phyloP scores from a whole-genome alignment of 2,113 vertebrate species.

The Hippoglossus stenolepis region DNA sequence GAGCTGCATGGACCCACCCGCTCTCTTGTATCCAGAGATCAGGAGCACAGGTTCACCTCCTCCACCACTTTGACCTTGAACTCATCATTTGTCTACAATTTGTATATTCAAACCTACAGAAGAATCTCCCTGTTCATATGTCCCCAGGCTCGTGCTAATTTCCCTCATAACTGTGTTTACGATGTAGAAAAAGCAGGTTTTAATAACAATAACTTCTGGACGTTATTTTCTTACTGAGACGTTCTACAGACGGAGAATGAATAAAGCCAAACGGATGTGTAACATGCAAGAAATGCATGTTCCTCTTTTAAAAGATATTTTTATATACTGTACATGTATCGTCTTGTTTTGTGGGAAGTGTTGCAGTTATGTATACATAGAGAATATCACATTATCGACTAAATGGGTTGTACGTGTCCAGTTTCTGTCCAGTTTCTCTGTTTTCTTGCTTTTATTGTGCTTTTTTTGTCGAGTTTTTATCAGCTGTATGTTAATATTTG shows the following conservation, averaged over 20 bases:
- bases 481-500: conserved; percentile 58
- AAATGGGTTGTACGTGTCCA: conserved; percentile 23
- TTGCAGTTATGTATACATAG: conserved; percentile 11
- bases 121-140: not conserved
- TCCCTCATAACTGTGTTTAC: conserved; percentile 19
- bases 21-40: not conserved
- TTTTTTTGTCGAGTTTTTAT: not conserved
- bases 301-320: conserved; percentile 24
- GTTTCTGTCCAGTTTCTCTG: not conserved
- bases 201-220: not conserved
- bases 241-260: not conserved
- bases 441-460: not conserved
- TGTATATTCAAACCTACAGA: not conserved
- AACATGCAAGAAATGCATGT: conserved; percentile 3
- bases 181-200: not conserved
- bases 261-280: conserved; percentile 49
- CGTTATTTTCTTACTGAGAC: not conserved
- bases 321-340: conserved; percentile 6
- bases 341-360: conserved; percentile 35
- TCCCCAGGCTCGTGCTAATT: not conserved
- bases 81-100: too few relatives aligned
- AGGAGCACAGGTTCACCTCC: too few relatives aligned
- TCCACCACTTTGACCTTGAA: too few relatives aligned
- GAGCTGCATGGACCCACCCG: too few relatives aligned
- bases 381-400: conserved; percentile 18